Evolutionary conservation across 2,113 vertebrate genomes (phyloP), one percentile per base, ranked within the genome.

Genomic region (Tragulus kanchil): DNA sequence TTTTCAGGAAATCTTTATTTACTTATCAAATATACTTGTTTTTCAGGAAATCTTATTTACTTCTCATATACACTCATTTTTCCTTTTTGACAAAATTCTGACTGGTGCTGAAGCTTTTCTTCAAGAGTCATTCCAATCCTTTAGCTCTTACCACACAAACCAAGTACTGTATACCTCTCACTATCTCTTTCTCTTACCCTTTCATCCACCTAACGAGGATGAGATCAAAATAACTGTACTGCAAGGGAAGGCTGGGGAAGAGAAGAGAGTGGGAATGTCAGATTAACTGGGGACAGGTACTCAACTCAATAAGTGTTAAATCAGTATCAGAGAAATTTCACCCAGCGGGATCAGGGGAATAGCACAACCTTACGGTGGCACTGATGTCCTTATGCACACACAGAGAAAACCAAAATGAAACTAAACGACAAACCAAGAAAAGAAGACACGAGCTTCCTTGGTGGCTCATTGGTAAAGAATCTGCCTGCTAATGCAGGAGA

Each of bases 1-100:
- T 58, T 93, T 94, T 64, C 1, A 50, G 77, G 45, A 77, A 93
- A 75, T 0, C 6, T 89, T 89, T 95, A 45, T 79, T 87, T 89
- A 12, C 56, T 50, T 84, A 16, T 94, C 9, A 84, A 65, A 61
- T 62, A 52, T 56, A 48, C 3, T 36, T 9, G 2, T 87, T 71
- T 92, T 81, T 54, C 5, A 50, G 77, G 45, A 77, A 93, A 75
- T 0, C 6, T 89, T 89, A 45, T 79, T 87, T 89, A 12, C 56
- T 50, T 84, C 21, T 94, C 9, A 84, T 59, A 61, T 62, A 52
- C 52, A 48, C 3, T 36, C 11, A 2, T 87, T 71, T 92, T 81
- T 54, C 5, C 45, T 73, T 75, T 89, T 78, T 36, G 6, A 71
- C 23, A 75, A 90, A 92, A 89, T 85, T 89, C 26, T 17, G 14